Evolutionary conservation across 2,113 vertebrate genomes (phyloP).

Genomic region (Triplophysa dalaica): DNA sequence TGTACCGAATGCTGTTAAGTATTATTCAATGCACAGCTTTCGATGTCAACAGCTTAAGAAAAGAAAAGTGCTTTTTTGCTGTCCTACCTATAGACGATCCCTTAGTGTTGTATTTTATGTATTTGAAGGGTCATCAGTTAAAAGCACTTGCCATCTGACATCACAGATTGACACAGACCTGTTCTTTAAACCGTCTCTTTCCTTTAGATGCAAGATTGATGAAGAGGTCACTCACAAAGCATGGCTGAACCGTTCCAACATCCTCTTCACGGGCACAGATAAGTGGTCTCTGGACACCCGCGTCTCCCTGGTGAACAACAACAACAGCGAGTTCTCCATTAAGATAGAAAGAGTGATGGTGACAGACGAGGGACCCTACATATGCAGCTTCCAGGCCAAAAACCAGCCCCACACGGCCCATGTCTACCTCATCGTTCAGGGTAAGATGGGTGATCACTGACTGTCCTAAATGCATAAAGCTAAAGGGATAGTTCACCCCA

Average conservation of each 20-base stretch:
- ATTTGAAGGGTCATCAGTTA: too few relatives aligned
- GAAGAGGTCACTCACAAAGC: conserved; percentile 88
- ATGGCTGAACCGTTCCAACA: conserved; percentile 92
- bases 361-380: conserved; percentile 86
- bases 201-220: conserved; percentile 83
- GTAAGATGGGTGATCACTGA: conserved; percentile 63
- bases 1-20: too few relatives aligned
- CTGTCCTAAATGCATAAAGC: too few relatives aligned
- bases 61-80: too few relatives aligned
- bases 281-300: conserved; percentile 88
- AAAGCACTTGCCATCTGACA: neutral
- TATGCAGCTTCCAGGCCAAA: conserved; percentile 89
- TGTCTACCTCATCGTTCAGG: conserved; percentile 91
- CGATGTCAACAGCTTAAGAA: too few relatives aligned
- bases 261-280: conserved; percentile 86
- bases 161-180: neutral
- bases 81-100: too few relatives aligned
- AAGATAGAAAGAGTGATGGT: conserved; percentile 82
- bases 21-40: too few relatives aligned
- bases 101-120: too few relatives aligned
- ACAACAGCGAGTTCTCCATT: conserved; percentile 86
- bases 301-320: conserved; percentile 82
- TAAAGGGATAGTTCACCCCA: too few relatives aligned
- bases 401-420: conserved; percentile 84
- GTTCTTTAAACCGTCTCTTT: neutral